Conservation (phyloP, 2,113 vertebrate genomes). For the Tympanuchus pallidicinctus region DNA sequence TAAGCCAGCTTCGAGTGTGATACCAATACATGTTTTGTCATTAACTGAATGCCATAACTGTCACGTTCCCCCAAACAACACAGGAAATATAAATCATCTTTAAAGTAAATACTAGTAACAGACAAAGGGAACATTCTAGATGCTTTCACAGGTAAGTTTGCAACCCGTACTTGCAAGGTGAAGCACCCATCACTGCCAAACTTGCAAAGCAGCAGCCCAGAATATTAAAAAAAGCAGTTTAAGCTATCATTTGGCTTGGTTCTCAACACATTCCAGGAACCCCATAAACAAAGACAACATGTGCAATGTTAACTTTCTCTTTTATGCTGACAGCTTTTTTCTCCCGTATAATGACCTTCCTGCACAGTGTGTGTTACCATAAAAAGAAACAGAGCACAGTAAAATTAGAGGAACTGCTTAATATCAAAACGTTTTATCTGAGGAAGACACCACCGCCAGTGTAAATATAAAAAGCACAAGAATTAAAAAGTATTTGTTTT, state of each 20-base stretch:
- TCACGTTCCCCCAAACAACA: background rate
- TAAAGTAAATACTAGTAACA: background rate
- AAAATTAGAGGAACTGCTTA: slow-evolving; percentile 81
- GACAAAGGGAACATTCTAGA: slow-evolving; percentile 11
- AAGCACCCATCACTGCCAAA: slow-evolving; percentile 51
- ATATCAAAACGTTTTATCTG: slow-evolving; percentile 78
- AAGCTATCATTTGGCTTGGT: slow-evolving; percentile 69
- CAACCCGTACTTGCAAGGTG: slow-evolving; percentile 33
- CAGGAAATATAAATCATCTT: slow-evolving; percentile 17
- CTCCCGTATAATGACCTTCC: slow-evolving; percentile 80
- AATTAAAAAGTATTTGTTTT: slow-evolving; percentile 76
- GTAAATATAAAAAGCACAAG: slow-evolving; percentile 76
- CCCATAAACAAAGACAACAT: slow-evolving; percentile 80
- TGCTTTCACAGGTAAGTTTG: slow-evolving; percentile 29
- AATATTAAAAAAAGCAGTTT: slow-evolving; percentile 47
- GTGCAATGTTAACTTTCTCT: slow-evolving; percentile 79
- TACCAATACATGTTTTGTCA: background rate
- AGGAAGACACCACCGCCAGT: slow-evolving; percentile 75
- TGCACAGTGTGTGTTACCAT: slow-evolving; percentile 81
- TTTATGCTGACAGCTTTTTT: slow-evolving; percentile 77
- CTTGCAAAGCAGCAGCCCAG: background rate
- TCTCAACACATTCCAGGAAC: slow-evolving; percentile 75
- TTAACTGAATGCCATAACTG: slow-evolving; percentile 9
- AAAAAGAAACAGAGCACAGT: slow-evolving; percentile 76
- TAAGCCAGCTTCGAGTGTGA: background rate